Percentiles rank a stretch among this genome's conserved stretches.
These are phyloP conservation scores for Ficedula albicollis DNA, from an alignment of 2,797 vertebrate genomes.

Conservation along the genomic window DNA sequence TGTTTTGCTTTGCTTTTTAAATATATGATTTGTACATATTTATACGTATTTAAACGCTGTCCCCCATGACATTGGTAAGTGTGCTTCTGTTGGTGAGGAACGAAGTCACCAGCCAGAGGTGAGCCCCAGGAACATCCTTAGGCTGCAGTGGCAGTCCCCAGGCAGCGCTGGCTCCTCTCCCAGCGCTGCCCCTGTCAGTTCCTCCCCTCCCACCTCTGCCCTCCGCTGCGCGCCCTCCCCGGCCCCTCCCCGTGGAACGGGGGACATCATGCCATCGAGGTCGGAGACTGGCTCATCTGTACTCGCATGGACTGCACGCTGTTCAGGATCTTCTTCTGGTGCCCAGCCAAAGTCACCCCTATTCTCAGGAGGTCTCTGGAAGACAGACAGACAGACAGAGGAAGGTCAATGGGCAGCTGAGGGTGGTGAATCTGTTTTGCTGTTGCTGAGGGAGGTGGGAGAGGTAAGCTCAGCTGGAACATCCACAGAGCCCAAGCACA, in stretches of 20 bases:
- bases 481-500: neutral
- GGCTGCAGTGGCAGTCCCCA: conserved; percentile 6
- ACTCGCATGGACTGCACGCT: conserved; percentile 96
- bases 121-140: conserved; percentile 54
- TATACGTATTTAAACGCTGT: conserved; percentile 62
- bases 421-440: neutral
- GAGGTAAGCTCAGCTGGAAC: neutral
- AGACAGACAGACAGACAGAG: conserved; percentile 11
- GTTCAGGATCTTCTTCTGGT: conserved; percentile 99
- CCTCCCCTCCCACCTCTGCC: conserved; percentile 55
- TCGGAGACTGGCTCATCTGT: conserved; percentile 93
- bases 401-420: neutral
- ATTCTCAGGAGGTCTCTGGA: conserved; percentile 96
- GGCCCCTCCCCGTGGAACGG: neutral
- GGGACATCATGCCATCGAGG: conserved; percentile 89
- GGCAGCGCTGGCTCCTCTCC: conserved; percentile 44
- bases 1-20: conserved; percentile 31
- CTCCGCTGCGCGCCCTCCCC: conserved; percentile 57
- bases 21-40: conserved; percentile 70
- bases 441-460: neutral
- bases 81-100: conserved; percentile 73
- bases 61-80: conserved; percentile 65
- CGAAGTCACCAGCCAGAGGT: conserved; percentile 37
- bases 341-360: conserved; percentile 97
- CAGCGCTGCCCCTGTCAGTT: conserved; percentile 33